Base-by-base conservation (phyloP, 1,140 invertebrate species). In the Diorhabda carinulata region DNA sequence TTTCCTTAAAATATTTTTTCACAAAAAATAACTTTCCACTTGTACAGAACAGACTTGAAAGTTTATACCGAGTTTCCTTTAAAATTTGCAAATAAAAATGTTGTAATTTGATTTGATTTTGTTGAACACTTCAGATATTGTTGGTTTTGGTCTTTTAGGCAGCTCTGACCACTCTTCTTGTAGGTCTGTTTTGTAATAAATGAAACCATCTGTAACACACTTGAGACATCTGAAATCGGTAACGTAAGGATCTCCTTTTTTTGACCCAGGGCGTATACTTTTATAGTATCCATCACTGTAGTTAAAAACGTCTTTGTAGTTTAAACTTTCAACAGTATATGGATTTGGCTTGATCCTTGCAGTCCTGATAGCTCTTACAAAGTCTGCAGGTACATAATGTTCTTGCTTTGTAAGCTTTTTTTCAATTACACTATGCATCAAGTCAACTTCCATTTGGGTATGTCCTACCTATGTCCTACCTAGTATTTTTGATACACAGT, bases 401-500 rank as follows among this genome's bases (percentile, higher is more conserved):
- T 70, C 47, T 56, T 70, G 68, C 62, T 75, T 66, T 70, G 72
- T 68, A 60, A 69, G 52, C 45, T 62, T 62, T 10, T 56, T 61
- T 64, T 72, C 73, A 9, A 79, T 78, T 6, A 70, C 58, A 59
- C 57, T 70, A 68, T 83, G 81, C 2, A 81, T 75, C 6, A 72
- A 74, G 69, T 83, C 81, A 60, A 73, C 74, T 65, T 83, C 81
- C 79, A 82, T 83, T 68, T 82, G 81, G 10, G 80, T 82, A 66
- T 83, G 81, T 9, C 82, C 81, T 40, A 71, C 72, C 71, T 80
- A n/a, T n/a, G n/a, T n/a, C n/a, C n/a, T n/a, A n/a, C 78, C 9
- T 82, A 69, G 72, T 74, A 83, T 69, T 82, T 83, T 71, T 83
- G 82, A 8, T 63, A 72, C 63, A 83, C 78, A 2, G 63, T 74